Evolutionary conservation across 2,797 vertebrate species (phyloP).

Genomic region (Lepilemur septentrionalis): DNA sequence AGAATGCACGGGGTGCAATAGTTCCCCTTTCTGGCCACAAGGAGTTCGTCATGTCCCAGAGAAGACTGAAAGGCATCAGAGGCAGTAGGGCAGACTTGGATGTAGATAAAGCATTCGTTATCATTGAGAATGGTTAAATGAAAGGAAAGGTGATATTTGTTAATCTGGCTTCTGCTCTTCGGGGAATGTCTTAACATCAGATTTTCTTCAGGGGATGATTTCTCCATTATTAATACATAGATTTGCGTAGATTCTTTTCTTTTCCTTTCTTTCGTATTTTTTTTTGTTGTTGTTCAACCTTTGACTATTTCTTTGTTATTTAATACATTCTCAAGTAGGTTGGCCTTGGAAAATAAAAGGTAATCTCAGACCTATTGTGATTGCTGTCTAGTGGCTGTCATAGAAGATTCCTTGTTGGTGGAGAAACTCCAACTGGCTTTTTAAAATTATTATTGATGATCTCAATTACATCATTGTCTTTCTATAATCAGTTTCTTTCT

Average conservation of each 20-base stretch:
- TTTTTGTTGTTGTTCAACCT: neutral
- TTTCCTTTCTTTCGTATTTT: neutral
- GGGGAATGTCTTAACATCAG: neutral
- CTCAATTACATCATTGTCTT: neutral
- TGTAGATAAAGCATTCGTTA: neutral
- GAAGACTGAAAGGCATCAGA: neutral
- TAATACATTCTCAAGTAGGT: neutral
- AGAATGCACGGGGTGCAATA: neutral
- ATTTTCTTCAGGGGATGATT: neutral
- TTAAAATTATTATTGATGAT: conserved; percentile 1
- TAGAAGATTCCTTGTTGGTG: neutral
- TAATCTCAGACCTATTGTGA: neutral
- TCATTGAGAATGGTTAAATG: neutral
- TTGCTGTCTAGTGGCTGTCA: neutral
- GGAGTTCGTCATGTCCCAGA: neutral
- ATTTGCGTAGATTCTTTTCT: neutral
- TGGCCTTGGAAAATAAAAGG: neutral
- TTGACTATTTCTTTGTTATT: neutral
- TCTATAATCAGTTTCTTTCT: neutral
- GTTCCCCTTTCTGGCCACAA: neutral
- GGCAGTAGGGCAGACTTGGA: no score
- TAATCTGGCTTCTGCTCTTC: neutral
- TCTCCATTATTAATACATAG: neutral
- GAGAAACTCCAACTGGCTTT: neutral
- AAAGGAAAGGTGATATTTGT: neutral